phyloP scores from a whole-genome alignment of 2,888 invertebrate genomes.

The Drosophila paranaensis region DNA sequence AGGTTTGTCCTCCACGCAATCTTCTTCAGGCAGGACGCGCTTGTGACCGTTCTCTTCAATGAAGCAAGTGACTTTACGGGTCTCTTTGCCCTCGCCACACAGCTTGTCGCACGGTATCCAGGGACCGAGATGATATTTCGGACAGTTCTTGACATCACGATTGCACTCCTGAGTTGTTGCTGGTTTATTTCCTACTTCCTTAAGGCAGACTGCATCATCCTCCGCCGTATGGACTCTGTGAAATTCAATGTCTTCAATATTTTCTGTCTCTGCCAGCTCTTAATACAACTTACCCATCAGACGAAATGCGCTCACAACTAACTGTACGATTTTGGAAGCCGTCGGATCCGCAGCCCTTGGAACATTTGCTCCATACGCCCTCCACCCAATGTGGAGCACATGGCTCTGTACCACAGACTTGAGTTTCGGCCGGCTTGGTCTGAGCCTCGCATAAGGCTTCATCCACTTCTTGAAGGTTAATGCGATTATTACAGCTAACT shows the following conservation, averaged over 20 bases:
- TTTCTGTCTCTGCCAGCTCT: rapidly evolving
- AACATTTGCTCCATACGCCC: slow-evolving; percentile 92
- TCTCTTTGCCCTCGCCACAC: slow-evolving; percentile 95
- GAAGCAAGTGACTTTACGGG: slow-evolving; percentile 92
- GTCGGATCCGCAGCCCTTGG: slow-evolving; percentile 91
- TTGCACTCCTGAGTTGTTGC: slow-evolving; percentile 90
- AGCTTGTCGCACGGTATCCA: slow-evolving; percentile 97
- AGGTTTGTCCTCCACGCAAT: slow-evolving; percentile 90
- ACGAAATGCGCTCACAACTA: slow-evolving; percentile 92
- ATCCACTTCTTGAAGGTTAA: slow-evolving; percentile 89
- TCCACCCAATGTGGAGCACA: slow-evolving; percentile 93
- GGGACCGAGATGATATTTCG: slow-evolving; percentile 93
- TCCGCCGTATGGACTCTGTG: slow-evolving; percentile 88
- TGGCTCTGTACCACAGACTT: slow-evolving; percentile 90
- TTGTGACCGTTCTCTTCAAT: slow-evolving; percentile 88
- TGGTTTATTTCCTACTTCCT: slow-evolving; percentile 89
- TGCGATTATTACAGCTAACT: slow-evolving; percentile 92
- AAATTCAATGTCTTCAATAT: not conserved
- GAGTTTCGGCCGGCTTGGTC: slow-evolving; percentile 89
- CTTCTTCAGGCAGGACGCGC: slow-evolving; percentile 88
- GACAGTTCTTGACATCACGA: slow-evolving; percentile 89
- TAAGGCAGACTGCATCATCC: slow-evolving; percentile 90
- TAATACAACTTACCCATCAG: slow-evolving; percentile 87
- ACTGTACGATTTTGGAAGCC: slow-evolving; percentile 90
- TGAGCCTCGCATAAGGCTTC: slow-evolving; percentile 91